phyloP scores from a whole-genome alignment of 2,113 vertebrate species.

The Pelvicachromis taeniatus region DNA sequence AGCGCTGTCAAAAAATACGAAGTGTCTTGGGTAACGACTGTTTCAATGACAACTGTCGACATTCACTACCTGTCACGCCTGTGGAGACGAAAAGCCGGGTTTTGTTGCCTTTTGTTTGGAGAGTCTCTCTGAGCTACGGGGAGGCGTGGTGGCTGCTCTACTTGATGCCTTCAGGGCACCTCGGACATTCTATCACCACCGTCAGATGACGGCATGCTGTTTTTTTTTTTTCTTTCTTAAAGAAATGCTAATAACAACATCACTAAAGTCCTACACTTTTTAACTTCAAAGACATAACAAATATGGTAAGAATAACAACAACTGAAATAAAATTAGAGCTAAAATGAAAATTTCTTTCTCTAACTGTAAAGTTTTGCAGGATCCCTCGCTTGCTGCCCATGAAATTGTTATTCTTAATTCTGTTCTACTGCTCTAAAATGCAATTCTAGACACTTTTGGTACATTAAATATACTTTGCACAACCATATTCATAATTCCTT shows the following conservation, averaged over 20 bases:
- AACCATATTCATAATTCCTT: neutral
- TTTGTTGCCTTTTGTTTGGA: conserved; percentile 16
- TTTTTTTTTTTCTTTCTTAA: neutral
- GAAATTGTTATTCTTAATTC: neutral
- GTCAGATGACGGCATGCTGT: neutral
- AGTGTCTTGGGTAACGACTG: neutral
- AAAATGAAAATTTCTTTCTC: neutral
- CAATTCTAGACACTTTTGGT: neutral
- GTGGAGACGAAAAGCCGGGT: neutral
- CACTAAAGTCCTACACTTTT: neutral
- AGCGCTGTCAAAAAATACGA: neutral
- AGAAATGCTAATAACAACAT: neutral
- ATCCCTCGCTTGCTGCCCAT: neutral
- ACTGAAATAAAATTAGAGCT: neutral
- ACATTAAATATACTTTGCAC: neutral
- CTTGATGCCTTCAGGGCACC: conserved; percentile 32
- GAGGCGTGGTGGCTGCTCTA: conserved; percentile 37
- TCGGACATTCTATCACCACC: neutral
- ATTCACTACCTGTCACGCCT: neutral
- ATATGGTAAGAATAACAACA: neutral
- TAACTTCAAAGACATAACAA: accelerated
- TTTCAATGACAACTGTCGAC: neutral
- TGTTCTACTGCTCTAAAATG: neutral
- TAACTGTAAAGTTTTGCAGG: neutral
- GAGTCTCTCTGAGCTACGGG: neutral